Conservation (phyloP, 30 jellyfish, hydroid and myxozoan species). For the Calvadosia cruxmelitensis region DNA sequence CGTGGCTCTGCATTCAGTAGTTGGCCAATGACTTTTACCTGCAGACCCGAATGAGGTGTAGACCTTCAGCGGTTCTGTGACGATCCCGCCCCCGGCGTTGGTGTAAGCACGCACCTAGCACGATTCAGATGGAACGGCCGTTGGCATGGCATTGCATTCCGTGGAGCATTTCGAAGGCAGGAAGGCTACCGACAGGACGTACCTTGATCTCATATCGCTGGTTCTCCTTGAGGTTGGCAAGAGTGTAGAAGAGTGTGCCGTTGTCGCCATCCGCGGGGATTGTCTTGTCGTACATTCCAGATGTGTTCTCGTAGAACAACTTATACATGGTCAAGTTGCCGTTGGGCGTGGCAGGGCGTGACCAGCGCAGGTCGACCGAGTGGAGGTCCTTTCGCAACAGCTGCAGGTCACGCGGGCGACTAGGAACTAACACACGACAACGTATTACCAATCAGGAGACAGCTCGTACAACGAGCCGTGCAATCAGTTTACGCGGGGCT, state of each 20-base stretch:
- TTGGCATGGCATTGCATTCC: no score
- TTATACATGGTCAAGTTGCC: slow-evolving; percentile 48
- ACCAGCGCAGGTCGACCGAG: slow-evolving; percentile 46
- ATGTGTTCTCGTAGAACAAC: slow-evolving; percentile 35
- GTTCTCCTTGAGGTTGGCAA: slow-evolving; percentile 12
- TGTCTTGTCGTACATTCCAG: slow-evolving; percentile 16
- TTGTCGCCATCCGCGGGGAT: slow-evolving; percentile 19
- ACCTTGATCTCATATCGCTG: slow-evolving; percentile 37
- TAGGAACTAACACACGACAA: slow-evolving; percentile 18
- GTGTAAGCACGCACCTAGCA: slow-evolving; percentile 38
- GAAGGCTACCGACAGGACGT: no score
- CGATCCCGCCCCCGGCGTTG: slow-evolving; percentile 34
- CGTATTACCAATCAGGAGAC: no score
- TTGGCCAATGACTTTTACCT: no score
- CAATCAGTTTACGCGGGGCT: no score
- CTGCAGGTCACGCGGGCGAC: slow-evolving; percentile 31
- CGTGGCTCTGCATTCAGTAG: no score
- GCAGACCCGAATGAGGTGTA: neutral
- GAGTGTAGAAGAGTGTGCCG: slow-evolving; percentile 18
- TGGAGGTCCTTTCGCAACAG: slow-evolving; percentile 15
- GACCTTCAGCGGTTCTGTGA: neutral
- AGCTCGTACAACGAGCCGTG: no score
- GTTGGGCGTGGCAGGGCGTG: slow-evolving; percentile 40
- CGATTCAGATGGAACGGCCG: neutral
- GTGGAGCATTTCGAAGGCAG: no score